Base-by-base conservation (phyloP, 2,797 vertebrate genomes). In the Nannoperca australis region DNA sequence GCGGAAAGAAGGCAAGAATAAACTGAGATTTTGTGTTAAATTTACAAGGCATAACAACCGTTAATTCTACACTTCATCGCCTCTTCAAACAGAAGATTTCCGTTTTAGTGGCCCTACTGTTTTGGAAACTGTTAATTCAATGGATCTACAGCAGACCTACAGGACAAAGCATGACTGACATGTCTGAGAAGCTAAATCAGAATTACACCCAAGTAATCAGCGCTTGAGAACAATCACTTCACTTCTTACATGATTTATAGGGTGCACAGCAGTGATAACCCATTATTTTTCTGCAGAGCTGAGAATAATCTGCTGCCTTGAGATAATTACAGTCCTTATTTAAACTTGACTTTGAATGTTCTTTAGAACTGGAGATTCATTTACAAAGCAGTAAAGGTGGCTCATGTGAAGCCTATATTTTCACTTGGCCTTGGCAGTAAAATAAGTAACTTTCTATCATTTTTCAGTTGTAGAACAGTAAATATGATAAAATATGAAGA, bases 321-420 rank as follows among this genome's bases (percentile, higher is more conserved):
- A 76, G 70, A 92, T 93, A 93, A 93, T 93, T 92, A 90, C 81
- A 90, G 76, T 44, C 71, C 66, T 89, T 75, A 71, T 81, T 83
- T 81, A 75, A 84, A 77, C 69, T 22, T 67, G 62, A 77, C 81
- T 64, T 70, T 83, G 54, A 78, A 68, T 69, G 88, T 89, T 90
- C 80, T 85, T 78, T 92, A 84, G 76, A 87, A 67, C 20, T 66
- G 14, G 61, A 70, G 70, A 81, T 88, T 89, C 70, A 84, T 87
- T 87, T 86, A 84, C 68, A 81, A 56, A 73, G 58, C 69, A 62
- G 58, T 56, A 47, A 68, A 81, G 77, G 73, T 79, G 70, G 73
- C 68, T 79, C 67, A 27, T 50, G 14, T 76, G 24, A 80, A 74
- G 47, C 50, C 27, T 75, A 20, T n/a, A 6, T 18, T 82, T 71